These are phyloP conservation scores for Amphilophus citrinellus DNA, from an alignment of 2,113 vertebrate genomes.

Conservation along the genomic window DNA sequence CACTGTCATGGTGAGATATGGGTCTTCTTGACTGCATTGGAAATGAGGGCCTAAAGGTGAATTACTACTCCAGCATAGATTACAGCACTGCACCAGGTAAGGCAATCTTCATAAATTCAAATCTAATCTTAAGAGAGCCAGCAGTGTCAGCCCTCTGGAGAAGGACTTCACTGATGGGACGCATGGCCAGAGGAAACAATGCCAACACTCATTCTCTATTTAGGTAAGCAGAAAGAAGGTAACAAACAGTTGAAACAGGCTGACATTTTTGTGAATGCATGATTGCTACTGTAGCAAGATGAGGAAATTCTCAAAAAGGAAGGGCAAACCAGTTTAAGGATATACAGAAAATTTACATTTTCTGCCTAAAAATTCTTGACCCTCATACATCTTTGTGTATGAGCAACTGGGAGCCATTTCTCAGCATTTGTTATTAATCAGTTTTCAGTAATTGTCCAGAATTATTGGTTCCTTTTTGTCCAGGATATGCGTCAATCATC, in stretches of 20 bases:
- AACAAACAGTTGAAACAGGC: not conserved
- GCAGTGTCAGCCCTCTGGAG: slow-evolving; percentile 83
- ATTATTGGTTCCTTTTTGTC: slow-evolving; percentile 27
- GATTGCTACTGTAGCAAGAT: not conserved
- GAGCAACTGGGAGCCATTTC: not conserved
- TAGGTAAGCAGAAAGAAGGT: not conserved
- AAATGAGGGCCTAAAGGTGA: slow-evolving; percentile 91
- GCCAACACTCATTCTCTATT: slow-evolving; percentile 25
- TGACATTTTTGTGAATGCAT: not conserved
- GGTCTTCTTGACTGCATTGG: slow-evolving; percentile 87
- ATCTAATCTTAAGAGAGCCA: slow-evolving; percentile 93
- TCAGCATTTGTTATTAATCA: not conserved
- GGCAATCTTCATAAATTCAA: slow-evolving; percentile 99
- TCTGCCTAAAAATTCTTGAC: not conserved
- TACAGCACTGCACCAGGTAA: slow-evolving; percentile 87
- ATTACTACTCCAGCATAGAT: slow-evolving; percentile 88
- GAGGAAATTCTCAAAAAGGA: not conserved
- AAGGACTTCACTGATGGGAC: slow-evolving; percentile 78
- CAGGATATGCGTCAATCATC: slow-evolving; percentile 60
- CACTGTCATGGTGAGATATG: slow-evolving; percentile 99
- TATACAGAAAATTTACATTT: not conserved
- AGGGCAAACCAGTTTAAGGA: not conserved
- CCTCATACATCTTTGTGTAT: not conserved
- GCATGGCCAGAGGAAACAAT: slow-evolving; percentile 14
- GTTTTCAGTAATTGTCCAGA: slow-evolving; percentile 6